Conservation (phyloP, 2,797 vertebrate genomes). For the Heterohyrax brucei region DNA sequence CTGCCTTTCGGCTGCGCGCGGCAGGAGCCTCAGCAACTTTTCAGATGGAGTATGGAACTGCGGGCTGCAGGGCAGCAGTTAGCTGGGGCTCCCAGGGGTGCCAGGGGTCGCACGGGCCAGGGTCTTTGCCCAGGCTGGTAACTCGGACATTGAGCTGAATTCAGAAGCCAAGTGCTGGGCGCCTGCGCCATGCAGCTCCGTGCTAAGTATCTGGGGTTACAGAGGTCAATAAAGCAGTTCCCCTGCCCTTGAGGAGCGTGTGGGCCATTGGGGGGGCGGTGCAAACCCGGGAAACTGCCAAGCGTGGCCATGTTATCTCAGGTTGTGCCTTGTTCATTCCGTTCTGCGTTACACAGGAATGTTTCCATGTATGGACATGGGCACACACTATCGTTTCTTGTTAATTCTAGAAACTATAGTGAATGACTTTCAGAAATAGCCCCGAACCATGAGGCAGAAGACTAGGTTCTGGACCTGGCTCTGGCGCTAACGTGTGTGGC, state of each 20-base stretch:
- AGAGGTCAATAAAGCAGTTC: neutral
- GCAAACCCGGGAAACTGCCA: no score
- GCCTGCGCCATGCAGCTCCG: neutral
- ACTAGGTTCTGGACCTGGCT: neutral
- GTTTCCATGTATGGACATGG: slow-evolving; percentile 74
- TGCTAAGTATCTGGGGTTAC: neutral
- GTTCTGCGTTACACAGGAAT: neutral
- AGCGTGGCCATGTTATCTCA: neutral
- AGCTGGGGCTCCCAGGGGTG: neutral
- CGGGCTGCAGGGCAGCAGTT: neutral
- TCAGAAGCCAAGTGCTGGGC: neutral
- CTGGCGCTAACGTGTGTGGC: neutral
- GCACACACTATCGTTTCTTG: slow-evolving; percentile 14
- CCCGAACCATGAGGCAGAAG: neutral
- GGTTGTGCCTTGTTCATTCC: neutral
- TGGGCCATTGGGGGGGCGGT: neutral
- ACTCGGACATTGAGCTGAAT: neutral
- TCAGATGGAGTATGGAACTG: neutral
- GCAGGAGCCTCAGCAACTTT: slow-evolving; percentile 54
- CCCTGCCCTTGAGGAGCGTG: slow-evolving; percentile 1
- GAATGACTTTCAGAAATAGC: slow-evolving; percentile 48
- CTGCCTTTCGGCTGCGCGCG: no score
- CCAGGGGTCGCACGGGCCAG: neutral
- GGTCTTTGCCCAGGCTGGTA: neutral
- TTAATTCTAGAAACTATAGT: slow-evolving; percentile 72